phyloP scores from a whole-genome alignment of 2,888 invertebrate genomes.

The Agonopterix alstromeriana region DNA sequence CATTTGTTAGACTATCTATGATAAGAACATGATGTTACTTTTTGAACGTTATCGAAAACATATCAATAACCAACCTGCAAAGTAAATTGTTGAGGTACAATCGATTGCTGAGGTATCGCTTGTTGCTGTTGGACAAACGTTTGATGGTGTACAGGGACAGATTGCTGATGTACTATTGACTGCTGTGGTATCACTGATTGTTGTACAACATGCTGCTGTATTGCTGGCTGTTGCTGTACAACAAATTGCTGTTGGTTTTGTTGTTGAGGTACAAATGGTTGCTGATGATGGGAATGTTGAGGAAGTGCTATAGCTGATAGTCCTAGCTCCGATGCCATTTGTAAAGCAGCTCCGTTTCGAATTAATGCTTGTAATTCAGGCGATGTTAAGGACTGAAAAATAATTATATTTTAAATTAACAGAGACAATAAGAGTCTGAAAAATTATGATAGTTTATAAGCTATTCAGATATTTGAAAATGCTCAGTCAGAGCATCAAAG shows the following conservation, averaged over 20 bases:
- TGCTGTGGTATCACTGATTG: slow-evolving; percentile 36
- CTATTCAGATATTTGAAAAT: too few relatives aligned
- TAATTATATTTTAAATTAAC: not conserved
- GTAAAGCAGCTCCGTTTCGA: slow-evolving; percentile 53
- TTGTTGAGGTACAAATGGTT: not conserved
- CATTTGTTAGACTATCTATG: not conserved
- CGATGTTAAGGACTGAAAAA: slow-evolving; percentile 34
- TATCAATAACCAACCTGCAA: slow-evolving; percentile 34
- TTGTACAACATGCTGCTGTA: not conserved
- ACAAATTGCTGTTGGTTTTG: slow-evolving; percentile 14
- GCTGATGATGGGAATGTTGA: slow-evolving; percentile 42
- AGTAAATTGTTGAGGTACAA: slow-evolving; percentile 45
- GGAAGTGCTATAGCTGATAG: slow-evolving; percentile 57
- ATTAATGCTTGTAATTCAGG: slow-evolving; percentile 61
- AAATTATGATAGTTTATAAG: too few relatives aligned
- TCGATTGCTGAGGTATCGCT: slow-evolving; percentile 20
- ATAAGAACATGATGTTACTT: too few relatives aligned
- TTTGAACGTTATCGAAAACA: too few relatives aligned
- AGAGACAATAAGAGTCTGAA: too few relatives aligned
- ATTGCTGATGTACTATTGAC: slow-evolving; percentile 22
- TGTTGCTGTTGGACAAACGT: not conserved
- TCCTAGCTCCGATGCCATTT: slow-evolving; percentile 58
- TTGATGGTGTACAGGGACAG: not conserved
- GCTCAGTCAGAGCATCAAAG: too few relatives aligned
- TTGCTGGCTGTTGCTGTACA: not conserved